Evolutionary conservation across 2,797 vertebrate genomes (phyloP).

Genomic region (Acrossocheilus wenchowensis): DNA sequence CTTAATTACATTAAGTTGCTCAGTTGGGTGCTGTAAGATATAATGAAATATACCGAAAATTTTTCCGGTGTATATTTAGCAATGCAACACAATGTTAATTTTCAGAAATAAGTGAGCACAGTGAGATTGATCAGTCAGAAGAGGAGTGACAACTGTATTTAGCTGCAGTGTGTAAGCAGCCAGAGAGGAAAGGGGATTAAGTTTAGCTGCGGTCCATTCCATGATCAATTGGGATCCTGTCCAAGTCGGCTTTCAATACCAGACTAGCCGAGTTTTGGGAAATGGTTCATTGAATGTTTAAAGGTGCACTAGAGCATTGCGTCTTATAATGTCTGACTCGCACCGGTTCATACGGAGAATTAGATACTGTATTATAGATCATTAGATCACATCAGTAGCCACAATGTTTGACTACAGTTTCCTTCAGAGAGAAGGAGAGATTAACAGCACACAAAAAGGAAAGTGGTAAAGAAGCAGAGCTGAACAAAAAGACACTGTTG

Average conservation of each 20-base stretch:
- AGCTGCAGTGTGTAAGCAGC: neutral
- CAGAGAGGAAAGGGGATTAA: neutral
- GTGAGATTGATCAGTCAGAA: neutral
- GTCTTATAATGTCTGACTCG: neutral
- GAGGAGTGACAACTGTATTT: neutral
- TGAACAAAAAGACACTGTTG: constrained; percentile 6
- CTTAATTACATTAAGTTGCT: neutral
- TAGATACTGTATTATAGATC: constrained; percentile 3
- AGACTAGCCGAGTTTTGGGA: constrained; percentile 4
- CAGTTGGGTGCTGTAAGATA: neutral
- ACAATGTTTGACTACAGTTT: constrained; percentile 18
- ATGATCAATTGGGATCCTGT: constrained; percentile 17
- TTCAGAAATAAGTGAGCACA: constrained; percentile 6
- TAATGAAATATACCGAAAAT: neutral
- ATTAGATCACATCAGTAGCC: constrained; percentile 18
- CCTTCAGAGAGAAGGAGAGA: neutral
- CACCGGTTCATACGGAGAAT: constrained; percentile 4
- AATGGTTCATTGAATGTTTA: neutral
- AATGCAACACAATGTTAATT: neutral
- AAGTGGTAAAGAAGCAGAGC: neutral
- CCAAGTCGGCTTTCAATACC: neutral
- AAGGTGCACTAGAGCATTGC: constrained; percentile 22
- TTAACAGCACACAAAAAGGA: constrained; percentile 16
- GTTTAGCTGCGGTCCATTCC: constrained; percentile 6
- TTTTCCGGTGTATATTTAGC: neutral